Evolutionary conservation across 2,797 vertebrate genomes (phyloP).

Genomic region (Trematomus bernacchii): DNA sequence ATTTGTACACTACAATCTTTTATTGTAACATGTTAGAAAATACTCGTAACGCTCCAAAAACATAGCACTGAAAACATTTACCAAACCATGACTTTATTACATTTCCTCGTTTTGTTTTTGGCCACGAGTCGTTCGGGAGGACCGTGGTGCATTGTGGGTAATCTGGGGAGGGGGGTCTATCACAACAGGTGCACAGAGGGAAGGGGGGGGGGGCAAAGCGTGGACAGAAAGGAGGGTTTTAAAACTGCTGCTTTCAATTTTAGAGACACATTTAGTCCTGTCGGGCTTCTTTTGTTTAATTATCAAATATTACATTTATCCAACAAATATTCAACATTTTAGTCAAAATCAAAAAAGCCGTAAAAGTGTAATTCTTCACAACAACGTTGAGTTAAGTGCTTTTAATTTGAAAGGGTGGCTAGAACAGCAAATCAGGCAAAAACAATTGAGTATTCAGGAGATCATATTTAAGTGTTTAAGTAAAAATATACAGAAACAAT

Average conservation of each 20-base stretch:
- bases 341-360: not conserved
- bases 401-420: not conserved
- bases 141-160: slow-evolving; percentile 17
- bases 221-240: no score
- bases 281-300: not conserved
- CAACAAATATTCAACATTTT: no score
- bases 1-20: slow-evolving; percentile 93
- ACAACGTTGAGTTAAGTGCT: not conserved
- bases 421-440: not conserved
- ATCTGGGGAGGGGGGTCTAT: not conserved
- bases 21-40: slow-evolving; percentile 91
- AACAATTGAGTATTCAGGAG: not conserved
- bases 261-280: no score
- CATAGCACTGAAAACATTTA: slow-evolving; percentile 89
- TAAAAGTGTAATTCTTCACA: not conserved
- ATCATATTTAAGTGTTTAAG: not conserved
- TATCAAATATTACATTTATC: not conserved
- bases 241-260: no score
- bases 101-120: slow-evolving; percentile 80
- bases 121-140: slow-evolving; percentile 68
- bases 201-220: not conserved
- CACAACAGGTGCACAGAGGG: slow-evolving; percentile 1
- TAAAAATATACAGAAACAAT: no score
- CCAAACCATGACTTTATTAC: slow-evolving; percentile 85
- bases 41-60: slow-evolving; percentile 87